Evolutionary conservation across 1,140 invertebrate species (phyloP).

Genomic region (Ganaspis sp.): DNA sequence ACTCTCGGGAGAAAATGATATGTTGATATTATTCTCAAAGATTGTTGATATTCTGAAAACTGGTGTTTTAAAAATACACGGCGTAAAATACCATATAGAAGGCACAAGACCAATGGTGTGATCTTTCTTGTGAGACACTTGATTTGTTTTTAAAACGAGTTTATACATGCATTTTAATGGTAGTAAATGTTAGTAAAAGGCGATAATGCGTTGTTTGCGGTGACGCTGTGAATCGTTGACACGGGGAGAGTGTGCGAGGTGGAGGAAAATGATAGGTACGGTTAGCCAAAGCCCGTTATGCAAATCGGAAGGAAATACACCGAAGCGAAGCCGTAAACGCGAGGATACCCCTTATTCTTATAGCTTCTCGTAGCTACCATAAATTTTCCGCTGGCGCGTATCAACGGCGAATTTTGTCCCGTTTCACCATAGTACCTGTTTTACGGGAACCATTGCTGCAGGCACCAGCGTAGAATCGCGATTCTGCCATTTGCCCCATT

Average conservation of each 20-base stretch:
- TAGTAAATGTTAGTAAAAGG: slow-evolving; percentile 29
- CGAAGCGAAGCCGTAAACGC: slow-evolving; percentile 58
- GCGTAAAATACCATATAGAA: too few species aligned
- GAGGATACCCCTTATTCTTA: slow-evolving; percentile 57
- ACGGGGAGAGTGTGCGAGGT: not conserved
- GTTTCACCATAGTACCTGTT: slow-evolving; percentile 52
- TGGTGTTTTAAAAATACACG: not conserved
- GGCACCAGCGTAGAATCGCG: slow-evolving; percentile 17
- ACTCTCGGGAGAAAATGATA: not conserved
- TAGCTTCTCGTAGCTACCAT: slow-evolving; percentile 53
- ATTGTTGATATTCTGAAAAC: too few species aligned
- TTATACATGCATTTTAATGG: slow-evolving; percentile 30
- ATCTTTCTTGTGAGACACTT: not conserved
- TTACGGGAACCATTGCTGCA: slow-evolving; percentile 54
- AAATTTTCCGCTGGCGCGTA: slow-evolving; percentile 58
- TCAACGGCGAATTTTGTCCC: slow-evolving; percentile 60
- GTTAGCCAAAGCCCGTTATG: slow-evolving; percentile 54
- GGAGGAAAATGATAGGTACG: slow-evolving; percentile 31
- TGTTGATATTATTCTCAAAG: not conserved
- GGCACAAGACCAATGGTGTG: not conserved
- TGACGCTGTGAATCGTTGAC: slow-evolving; percentile 31
- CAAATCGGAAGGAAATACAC: slow-evolving; percentile 56
- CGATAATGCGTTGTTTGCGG: slow-evolving; percentile 47
- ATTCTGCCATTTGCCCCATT: slow-evolving; percentile 21
- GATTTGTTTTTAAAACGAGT: slow-evolving; percentile 8